phyloP scores from a whole-genome alignment of 2,888 invertebrate genomes.

The Athalia cordata region DNA sequence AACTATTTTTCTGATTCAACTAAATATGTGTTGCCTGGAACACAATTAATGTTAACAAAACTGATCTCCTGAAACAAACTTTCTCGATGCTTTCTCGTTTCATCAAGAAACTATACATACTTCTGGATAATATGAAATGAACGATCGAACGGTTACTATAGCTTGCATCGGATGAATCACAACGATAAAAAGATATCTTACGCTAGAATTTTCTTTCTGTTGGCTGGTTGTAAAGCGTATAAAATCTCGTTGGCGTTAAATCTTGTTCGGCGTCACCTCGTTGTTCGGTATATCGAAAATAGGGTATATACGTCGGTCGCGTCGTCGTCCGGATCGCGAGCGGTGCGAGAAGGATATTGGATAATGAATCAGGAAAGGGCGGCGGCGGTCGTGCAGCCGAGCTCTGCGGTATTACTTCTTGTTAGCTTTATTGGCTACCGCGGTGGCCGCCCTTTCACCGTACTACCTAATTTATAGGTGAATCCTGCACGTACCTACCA shows the following conservation, averaged over 20 bases:
- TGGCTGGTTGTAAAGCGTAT: constrained; percentile 15
- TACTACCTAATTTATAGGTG: constrained; percentile 42
- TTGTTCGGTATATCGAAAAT: constrained; percentile 48
- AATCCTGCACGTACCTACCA: constrained; percentile 3
- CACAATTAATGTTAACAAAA: too few relatives aligned
- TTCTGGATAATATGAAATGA: too few relatives aligned
- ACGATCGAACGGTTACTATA: too few relatives aligned
- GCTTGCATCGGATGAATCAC: too few relatives aligned
- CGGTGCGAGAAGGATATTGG: constrained; percentile 63
- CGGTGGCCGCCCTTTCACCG: constrained; percentile 35
- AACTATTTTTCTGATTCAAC: too few relatives aligned
- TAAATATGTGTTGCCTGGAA: too few relatives aligned
- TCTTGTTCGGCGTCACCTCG: constrained; percentile 45
- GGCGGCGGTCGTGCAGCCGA: constrained; percentile 15
- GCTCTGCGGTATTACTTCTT: constrained; percentile 58
- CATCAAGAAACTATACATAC: too few relatives aligned
- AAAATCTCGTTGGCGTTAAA: constrained; percentile 48
- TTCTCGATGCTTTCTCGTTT: too few relatives aligned
- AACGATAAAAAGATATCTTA: too few relatives aligned
- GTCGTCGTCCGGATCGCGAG: constrained; percentile 21
- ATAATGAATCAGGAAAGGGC: constrained; percentile 70
- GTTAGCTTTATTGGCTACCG: constrained; percentile 56
- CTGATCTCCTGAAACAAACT: too few relatives aligned
- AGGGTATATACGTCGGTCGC: too few relatives aligned
- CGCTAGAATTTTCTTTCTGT: background rate